Evolutionary conservation across 1,140 invertebrate genomes (phyloP), one percentile per base, ranked within the genome.

Genomic region (Drosophila kepulauana): DNA sequence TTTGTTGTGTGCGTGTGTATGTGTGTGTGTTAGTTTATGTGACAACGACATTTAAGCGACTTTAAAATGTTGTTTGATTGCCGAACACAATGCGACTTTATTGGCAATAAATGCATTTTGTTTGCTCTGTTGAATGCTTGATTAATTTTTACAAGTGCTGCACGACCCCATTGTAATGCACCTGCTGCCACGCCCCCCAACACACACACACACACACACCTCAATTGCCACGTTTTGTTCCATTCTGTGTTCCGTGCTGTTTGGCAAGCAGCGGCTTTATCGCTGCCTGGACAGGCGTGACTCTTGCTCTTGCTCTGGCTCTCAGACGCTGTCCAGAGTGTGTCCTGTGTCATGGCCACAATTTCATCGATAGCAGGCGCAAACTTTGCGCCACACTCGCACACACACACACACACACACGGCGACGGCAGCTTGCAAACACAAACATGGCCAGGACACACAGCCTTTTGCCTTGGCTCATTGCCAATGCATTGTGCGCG

Each of bases 401-500:
- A 20, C 16, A 67, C 71, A 73, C 51, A 16, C 16, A 16, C 35
- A 66, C 35, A 51, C 25, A 61, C 45, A 70, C 45, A 75, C 63
- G 35, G 28, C 52, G 16, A 58, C 16, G 41, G 8, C 67, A 66
- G 76, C 20, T 28, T 38, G 48, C 49, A 65, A 46, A 64, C 58
- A 66, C 38, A 51, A 48, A 62, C 52, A 74, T n/a, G 41, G 35
- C 43, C 56, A 64, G 41, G 30, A 48, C 52, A 49, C 58, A 62
- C 58, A 62, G 33, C 16, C 57, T 45, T 49, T 57, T 52, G 30
- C 54, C 46, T 79, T 91, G 88, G 88, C 88, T 79, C 74, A 77
- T 81, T 84, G 88, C 88, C 88, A 91, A 91, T 91, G 78, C 88
- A 91, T 89, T 91, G 84, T 91, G 88, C 79, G 85, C 85, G 88